Evolutionary conservation across 2,113 vertebrate genomes (phyloP).

Genomic region (Seriola dumerili): DNA sequence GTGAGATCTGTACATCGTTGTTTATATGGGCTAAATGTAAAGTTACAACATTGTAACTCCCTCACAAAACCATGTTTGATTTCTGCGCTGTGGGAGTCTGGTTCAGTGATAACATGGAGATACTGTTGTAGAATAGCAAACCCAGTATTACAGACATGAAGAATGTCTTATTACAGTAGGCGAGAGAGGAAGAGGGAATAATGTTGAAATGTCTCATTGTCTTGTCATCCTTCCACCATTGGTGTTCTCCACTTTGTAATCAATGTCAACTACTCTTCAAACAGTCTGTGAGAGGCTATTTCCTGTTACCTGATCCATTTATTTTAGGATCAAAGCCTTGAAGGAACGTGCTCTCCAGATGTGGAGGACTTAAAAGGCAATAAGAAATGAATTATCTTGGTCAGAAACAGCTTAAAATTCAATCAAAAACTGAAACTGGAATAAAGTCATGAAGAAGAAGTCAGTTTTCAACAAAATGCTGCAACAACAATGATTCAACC

Average conservation of each 20-base stretch:
- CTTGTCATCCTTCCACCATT: slow-evolving; percentile 3
- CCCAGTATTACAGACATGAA: background rate
- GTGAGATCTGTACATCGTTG: background rate
- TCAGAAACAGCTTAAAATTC: slow-evolving; percentile 21
- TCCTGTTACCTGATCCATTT: slow-evolving; percentile 28
- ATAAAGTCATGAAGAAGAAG: background rate
- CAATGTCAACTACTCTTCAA: slow-evolving; percentile 29
- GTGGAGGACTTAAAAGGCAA: background rate
- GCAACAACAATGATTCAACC: background rate
- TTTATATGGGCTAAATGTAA: background rate
- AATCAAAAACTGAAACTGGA: background rate
- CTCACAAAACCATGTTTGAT: background rate
- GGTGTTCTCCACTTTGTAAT: slow-evolving; percentile 24
- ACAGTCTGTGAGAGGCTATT: slow-evolving; percentile 16
- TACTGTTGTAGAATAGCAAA: background rate
- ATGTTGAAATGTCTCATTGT: slow-evolving; percentile 12
- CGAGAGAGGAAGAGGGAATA: slow-evolving; percentile 7
- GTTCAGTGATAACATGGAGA: background rate
- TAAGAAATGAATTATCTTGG: background rate
- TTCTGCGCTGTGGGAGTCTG: background rate
- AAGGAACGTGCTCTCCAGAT: background rate
- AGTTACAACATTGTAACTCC: background rate
- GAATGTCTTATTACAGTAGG: background rate
- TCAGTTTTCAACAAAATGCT: background rate
- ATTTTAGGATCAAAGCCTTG: slow-evolving; percentile 17